Evolutionary conservation across 64 coral and sea anemone genomes (phyloP), one percentile per base, ranked within the genome.

Genomic region (Stichodactyla mertensii): DNA sequence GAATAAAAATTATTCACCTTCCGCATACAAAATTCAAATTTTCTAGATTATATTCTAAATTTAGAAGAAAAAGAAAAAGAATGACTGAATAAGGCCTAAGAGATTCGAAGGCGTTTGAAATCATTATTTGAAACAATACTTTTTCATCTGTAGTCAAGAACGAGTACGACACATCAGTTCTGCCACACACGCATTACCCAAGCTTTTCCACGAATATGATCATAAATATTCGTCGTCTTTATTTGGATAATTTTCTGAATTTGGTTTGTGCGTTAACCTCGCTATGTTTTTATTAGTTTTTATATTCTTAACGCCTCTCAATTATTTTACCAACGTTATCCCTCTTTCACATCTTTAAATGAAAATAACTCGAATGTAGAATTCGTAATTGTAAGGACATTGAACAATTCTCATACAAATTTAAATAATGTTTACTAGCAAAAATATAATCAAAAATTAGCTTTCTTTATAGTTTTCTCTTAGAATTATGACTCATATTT

Each of bases 241-340:
- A 74, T 31, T 74, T 12, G 69, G 24, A 74, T 74, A 74, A 74
- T 74, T 74, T 66, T 66, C 11, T 26, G 8, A 74, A 11, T 74
- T 74, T 74, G 69, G 27, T 74, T 74, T 27, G 12, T 74, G 7
- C 69, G 4, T 74, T 74, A 36, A 74, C 27, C 23, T 74, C 69
- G 69, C 69, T 74, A 74, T 74, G 69, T 74, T 74, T 74, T 36
- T 74, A 74, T 74, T 74, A 74, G 69, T 74, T 19, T 45, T 18
- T 74, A 23, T 74, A 74, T 74, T 74, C 9, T 23, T 13, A 6
- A 26, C 62, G 6, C 69, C 12, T 23, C 5, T 74, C 24, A 23
- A 26, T 74, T 26, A 8, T 74, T 74, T 74, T 6, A 26, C 10
- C 26, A 26, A 58, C 56, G 56, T 58, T 58, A 58, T 58, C 8